Percentiles rank a stretch among this genome's conserved stretches.
Evolutionary conservation across 1,140 invertebrate genomes (phyloP).

Genomic region (Amphibalanus amphitrite): DNA sequence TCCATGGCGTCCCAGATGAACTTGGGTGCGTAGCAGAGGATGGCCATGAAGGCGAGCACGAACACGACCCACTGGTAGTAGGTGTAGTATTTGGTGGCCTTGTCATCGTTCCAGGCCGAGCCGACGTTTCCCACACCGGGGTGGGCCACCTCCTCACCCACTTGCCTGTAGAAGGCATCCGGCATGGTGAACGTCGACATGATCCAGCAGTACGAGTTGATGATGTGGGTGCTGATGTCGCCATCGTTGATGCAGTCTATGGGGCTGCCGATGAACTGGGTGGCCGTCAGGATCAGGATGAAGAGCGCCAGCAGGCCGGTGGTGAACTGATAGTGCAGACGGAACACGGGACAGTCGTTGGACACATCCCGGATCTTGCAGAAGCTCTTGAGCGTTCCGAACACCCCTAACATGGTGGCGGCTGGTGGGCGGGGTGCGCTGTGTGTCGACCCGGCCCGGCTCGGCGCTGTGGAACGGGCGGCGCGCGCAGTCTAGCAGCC

Average conservation of each 20-base stretch:
- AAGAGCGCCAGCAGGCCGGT: constrained; percentile 64
- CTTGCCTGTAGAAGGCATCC: constrained; percentile 27
- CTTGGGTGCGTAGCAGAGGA: constrained; percentile 86
- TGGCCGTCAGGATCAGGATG: constrained; percentile 74
- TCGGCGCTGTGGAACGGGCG: too few species aligned
- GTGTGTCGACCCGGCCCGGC: too few species aligned
- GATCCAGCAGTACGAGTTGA: constrained; percentile 85
- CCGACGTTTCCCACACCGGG: constrained; percentile 14
- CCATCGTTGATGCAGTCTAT: constrained; percentile 64
- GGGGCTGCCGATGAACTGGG: constrained; percentile 78
- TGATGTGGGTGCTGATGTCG: constrained; percentile 51
- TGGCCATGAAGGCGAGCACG: constrained; percentile 37
- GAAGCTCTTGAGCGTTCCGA: constrained; percentile 57
- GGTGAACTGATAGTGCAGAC: constrained; percentile 78
- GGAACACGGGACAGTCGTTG: constrained; percentile 69
- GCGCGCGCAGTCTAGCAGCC: too few species aligned
- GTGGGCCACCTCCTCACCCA: constrained; percentile 11
- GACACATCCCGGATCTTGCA: constrained; percentile 65
- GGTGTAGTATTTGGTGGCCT: constrained; percentile 20
- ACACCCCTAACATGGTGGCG: constrained; percentile 60
- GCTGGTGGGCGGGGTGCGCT: not conserved
- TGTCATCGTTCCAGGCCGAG: constrained; percentile 7
- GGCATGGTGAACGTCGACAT: constrained; percentile 77
- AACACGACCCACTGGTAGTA: constrained; percentile 34
- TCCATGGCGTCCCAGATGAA: constrained; percentile 78